Evolutionary conservation across 1,140 invertebrate species (phyloP).

Genomic region (Ceratina calcarata): DNA sequence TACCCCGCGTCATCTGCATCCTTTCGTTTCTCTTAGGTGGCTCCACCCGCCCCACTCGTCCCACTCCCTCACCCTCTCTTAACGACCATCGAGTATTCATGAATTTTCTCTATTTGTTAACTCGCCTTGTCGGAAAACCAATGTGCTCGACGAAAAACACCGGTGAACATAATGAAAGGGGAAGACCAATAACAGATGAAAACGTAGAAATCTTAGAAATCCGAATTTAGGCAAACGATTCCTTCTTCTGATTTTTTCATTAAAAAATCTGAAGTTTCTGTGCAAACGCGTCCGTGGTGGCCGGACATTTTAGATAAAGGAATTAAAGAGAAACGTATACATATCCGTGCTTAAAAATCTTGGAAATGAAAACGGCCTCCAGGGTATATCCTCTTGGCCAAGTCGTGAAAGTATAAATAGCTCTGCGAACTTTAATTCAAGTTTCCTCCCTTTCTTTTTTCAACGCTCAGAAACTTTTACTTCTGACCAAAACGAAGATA

Average conservation of each 20-base stretch:
- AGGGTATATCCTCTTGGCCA: background rate
- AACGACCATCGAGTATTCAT: slow-evolving; percentile 25
- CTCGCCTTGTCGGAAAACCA: background rate
- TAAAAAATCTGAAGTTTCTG: background rate
- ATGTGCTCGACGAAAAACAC: background rate
- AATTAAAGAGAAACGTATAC: background rate
- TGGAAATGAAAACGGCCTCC: slow-evolving; percentile 9
- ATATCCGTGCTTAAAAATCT: background rate
- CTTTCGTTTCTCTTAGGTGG: slow-evolving; percentile 3
- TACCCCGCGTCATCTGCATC: slow-evolving; percentile 65
- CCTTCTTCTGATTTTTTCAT: background rate
- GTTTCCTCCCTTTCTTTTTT: background rate
- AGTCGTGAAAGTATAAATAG: slow-evolving; percentile 15
- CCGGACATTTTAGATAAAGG: background rate
- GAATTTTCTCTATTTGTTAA: slow-evolving; percentile 39
- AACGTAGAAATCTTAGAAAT: background rate
- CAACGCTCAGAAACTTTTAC: background rate
- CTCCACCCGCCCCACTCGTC: background rate
- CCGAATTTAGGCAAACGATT: background rate
- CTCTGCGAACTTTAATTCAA: slow-evolving; percentile 11
- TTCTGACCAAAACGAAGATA: background rate
- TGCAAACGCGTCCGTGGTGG: background rate
- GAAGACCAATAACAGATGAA: background rate
- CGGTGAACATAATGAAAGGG: background rate
- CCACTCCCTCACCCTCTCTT: slow-evolving; percentile 22